phyloP scores from a whole-genome alignment of 2,888 invertebrate species.

The Eristalinus sepulchralis region DNA sequence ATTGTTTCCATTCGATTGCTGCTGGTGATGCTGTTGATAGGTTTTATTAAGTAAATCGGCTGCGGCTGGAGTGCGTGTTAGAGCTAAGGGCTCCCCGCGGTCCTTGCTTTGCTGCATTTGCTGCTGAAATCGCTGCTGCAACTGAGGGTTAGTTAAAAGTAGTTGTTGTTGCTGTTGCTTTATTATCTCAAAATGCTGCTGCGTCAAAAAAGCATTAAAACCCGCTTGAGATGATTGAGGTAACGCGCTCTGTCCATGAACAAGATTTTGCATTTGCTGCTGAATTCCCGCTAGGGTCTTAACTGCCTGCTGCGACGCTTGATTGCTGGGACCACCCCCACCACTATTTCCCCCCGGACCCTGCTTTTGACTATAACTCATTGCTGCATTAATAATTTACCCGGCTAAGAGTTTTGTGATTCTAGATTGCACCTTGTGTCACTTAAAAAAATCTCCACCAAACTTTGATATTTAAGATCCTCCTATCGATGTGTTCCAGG shows the following conservation, averaged over 20 bases:
- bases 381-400: slow-evolving; percentile 64
- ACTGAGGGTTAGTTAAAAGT: slow-evolving; percentile 73
- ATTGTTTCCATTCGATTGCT: slow-evolving; percentile 76
- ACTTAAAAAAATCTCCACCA: background rate
- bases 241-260: slow-evolving; percentile 75
- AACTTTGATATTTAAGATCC: slow-evolving; percentile 1
- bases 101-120: slow-evolving; percentile 75
- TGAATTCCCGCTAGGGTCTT: slow-evolving; percentile 76
- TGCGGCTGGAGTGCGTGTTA: slow-evolving; percentile 77
- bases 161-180: slow-evolving; percentile 75
- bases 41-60: slow-evolving; percentile 76
- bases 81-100: slow-evolving; percentile 75
- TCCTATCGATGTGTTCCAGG: slow-evolving; percentile 35
- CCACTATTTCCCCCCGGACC: slow-evolving; percentile 73
- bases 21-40: slow-evolving; percentile 75
- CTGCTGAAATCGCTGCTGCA: slow-evolving; percentile 75
- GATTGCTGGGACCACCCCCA: slow-evolving; percentile 74
- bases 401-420: slow-evolving; percentile 18
- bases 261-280: slow-evolving; percentile 77
- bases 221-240: slow-evolving; percentile 74
- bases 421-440: slow-evolving; percentile 38
- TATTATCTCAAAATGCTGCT: slow-evolving; percentile 75
- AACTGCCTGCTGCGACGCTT: slow-evolving; percentile 74
- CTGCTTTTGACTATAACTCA: slow-evolving; percentile 76
- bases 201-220: slow-evolving; percentile 75